Evolutionary conservation across 2,888 invertebrate genomes (phyloP).

Genomic region (Mylabris sibirica): DNA sequence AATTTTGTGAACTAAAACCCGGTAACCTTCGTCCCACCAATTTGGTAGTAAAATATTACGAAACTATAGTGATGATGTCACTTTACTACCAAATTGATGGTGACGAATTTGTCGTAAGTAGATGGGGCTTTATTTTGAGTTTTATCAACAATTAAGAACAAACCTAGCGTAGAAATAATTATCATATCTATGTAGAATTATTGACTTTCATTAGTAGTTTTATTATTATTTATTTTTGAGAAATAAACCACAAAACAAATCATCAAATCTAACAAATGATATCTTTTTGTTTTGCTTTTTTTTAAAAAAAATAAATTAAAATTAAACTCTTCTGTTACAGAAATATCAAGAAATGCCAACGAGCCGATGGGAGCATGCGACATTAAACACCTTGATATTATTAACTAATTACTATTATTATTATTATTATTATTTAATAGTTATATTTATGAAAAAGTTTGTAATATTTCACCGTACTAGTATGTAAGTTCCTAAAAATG

Average conservation of each 20-base stretch:
- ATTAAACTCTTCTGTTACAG: slow-evolving; percentile 46
- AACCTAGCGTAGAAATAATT: slow-evolving; percentile 41
- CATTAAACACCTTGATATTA: slow-evolving; percentile 35
- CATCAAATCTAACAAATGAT: not conserved
- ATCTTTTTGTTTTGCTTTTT: too few species aligned
- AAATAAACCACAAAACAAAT: not conserved
- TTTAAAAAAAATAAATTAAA: not conserved
- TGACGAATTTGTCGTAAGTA: not conserved
- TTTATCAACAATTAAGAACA: not conserved
- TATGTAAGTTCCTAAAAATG: slow-evolving; percentile 49
- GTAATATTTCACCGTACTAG: slow-evolving; percentile 45
- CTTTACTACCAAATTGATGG: not conserved
- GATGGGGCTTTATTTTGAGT: slow-evolving; percentile 1
- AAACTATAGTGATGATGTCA: not conserved
- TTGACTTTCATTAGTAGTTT: slow-evolving; percentile 24
- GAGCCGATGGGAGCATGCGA: slow-evolving; percentile 46
- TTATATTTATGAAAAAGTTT: slow-evolving; percentile 30
- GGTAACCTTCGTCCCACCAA: too few species aligned
- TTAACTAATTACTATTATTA: slow-evolving; percentile 27
- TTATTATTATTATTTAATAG: slow-evolving; percentile 35
- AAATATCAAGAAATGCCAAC: slow-evolving; percentile 55
- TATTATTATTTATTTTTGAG: slow-evolving; percentile 14
- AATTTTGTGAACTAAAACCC: too few species aligned
- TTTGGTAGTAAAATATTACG: too few species aligned
- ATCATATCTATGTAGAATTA: slow-evolving; percentile 11